Evolutionary conservation across 1,140 invertebrate genomes (phyloP), one percentile per base, ranked within the genome.

Genomic region (Cecropterus lyciades): DNA sequence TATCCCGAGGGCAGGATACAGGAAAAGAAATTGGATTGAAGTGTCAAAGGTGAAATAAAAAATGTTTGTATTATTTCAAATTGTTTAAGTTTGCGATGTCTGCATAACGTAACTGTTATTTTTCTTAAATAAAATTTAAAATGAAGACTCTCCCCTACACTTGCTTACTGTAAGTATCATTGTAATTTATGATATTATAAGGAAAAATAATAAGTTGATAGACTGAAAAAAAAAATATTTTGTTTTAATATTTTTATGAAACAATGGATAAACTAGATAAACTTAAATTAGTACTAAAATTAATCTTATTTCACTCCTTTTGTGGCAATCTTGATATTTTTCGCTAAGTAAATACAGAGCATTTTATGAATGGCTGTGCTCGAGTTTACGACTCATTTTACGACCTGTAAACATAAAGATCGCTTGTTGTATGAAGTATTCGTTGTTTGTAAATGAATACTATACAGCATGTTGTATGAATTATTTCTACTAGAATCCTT

Each of bases 1-100:
- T 60, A 70, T 89, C 87, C 84, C 87, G 40, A 40, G 87, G 80
- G 87, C 64, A 68, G 69, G 66, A 84, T 89, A 86, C 78, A 84
- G 84, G 80, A 76, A 84, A 90, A 89, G 83, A 89, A 92, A 92
- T 90, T 92, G 85, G 86, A 92, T 92, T 90, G 90, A 92, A 92
- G 74, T 90, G 87, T 92, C 89, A 92, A 90, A 92, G 89, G 84
- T 92, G 83, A 88, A 85, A 92, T 88, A 90, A 90, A 91, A 88
- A 88, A 89, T 62, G 27, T 60, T 49, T 60, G 24, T 62, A 40
- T 51, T 49, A 40, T 45, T 62, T 17, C 72, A 78, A 79, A 85
- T 83, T 82, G 77, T 86, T 85, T 84, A 84, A 84, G 55, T 79
- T 67, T 73, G 72, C 74, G 60, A 78, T 72, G 81, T 86, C 89